Evolutionary conservation across 2,113 vertebrate species (phyloP).

Genomic region (Sorex araneus): DNA sequence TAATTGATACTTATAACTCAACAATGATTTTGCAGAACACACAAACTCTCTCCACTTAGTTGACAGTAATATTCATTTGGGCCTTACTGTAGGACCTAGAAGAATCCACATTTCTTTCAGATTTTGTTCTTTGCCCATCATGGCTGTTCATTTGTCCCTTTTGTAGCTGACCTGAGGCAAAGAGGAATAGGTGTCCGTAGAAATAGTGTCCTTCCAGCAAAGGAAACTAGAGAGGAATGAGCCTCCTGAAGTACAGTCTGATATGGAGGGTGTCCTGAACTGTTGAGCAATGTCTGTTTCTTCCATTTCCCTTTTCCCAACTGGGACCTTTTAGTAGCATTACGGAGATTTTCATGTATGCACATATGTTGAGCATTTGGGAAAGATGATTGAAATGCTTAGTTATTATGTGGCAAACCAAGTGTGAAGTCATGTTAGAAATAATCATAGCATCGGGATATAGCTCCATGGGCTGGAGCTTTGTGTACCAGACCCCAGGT

Average conservation of each 20-base stretch:
- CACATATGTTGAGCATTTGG: background rate
- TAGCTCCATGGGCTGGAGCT: too few species aligned
- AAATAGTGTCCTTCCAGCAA: too few species aligned
- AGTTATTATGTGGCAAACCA: background rate
- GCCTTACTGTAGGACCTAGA: background rate
- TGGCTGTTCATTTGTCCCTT: background rate
- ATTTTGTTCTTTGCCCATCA: background rate
- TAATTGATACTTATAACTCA: background rate
- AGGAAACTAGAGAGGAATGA: background rate
- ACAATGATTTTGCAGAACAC: background rate
- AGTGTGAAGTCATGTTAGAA: background rate
- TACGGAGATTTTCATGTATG: background rate
- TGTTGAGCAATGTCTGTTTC: background rate
- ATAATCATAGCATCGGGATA: background rate
- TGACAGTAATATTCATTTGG: background rate
- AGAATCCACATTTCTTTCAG: background rate
- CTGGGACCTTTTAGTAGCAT: background rate
- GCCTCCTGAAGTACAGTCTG: background rate
- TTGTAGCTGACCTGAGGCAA: background rate
- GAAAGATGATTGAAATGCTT: background rate
- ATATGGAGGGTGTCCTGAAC: background rate
- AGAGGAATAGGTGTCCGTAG: background rate
- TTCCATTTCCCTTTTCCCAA: background rate
- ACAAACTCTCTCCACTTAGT: background rate
- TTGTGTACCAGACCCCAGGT: too few species aligned